A percentile compares a stretch with the other conserved stretches of the same genome.
Evolutionary conservation across 2,888 invertebrate genomes (phyloP).

Genomic region (Nycteola revayana): DNA sequence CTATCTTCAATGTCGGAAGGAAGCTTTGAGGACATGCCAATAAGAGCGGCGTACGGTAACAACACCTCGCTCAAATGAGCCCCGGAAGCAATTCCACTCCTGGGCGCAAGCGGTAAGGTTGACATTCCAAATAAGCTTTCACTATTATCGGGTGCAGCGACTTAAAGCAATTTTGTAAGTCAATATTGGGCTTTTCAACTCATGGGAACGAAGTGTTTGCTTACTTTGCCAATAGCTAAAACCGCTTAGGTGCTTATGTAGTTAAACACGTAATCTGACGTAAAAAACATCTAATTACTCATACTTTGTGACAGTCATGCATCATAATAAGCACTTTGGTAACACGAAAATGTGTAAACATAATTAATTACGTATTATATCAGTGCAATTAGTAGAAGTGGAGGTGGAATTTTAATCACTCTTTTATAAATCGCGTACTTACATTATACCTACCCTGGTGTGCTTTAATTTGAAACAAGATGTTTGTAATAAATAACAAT

Average conservation of each 20-base stretch:
- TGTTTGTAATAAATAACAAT: too few relatives aligned
- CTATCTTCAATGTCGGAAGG: conserved; percentile 53
- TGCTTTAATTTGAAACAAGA: too few relatives aligned
- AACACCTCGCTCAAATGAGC: conserved; percentile 59
- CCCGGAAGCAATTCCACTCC: conserved; percentile 56
- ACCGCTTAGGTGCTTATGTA: conserved; percentile 13
- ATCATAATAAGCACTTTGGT: too few relatives aligned
- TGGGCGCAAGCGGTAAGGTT: conserved; percentile 58
- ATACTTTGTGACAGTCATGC: too few relatives aligned
- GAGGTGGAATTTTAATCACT: too few relatives aligned
- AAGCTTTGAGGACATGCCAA: conserved; percentile 74
- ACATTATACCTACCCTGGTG: too few relatives aligned
- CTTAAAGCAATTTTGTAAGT: conserved; percentile 78
- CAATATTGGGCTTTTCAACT: conserved; percentile 77
- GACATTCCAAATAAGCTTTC: conserved; percentile 58
- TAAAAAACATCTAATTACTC: too few relatives aligned
- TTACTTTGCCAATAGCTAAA: conserved; percentile 32
- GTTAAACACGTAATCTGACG: too few relatives aligned
- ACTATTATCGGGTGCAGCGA: conserved; percentile 66
- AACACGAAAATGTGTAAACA: too few relatives aligned
- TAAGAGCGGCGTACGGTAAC: conserved; percentile 66
- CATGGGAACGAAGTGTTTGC: conserved; percentile 63
- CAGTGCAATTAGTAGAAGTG: too few relatives aligned
- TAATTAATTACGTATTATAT: too few relatives aligned
- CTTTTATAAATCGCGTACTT: too few relatives aligned